Evolutionary conservation across 2,888 invertebrate species (phyloP), one percentile per base, ranked within the genome.

Genomic region (Ectropis crepuscularia): DNA sequence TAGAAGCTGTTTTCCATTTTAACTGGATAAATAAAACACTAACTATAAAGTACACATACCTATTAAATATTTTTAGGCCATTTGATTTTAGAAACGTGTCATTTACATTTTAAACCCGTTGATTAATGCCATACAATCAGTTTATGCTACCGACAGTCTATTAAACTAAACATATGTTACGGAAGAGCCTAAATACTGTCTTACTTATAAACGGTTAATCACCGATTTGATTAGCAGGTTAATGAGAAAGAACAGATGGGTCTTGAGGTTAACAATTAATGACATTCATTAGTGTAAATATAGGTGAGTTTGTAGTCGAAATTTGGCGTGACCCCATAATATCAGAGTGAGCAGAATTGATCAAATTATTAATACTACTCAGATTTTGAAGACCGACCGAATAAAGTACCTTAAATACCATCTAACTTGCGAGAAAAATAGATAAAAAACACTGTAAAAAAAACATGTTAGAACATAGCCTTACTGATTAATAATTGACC

Each of bases 71-170:
- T 49, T 45, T 58, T 42, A 6, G 48, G 42, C 10, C 42, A 39
- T 50, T 43, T 54, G 16, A 41, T 41, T 45, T 51, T 10, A 16
- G 16, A 54, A 60, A 53, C 53, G 43, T 53, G 7, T 7, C 42
- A 58, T 51, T 57, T 58, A 45, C 12, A 28, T 45, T 58, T 51
- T 9, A 51, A 60, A 53, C 47, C 49, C 57, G 12, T 57, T 57
- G 63, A 64, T 62, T 63, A 64, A 71, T 71, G 62, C 50, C 46
- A 54, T 57, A 50, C 54, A 63, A 67, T 71, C 61, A 57, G 57
- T 67, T 59, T 51, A 46, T 57, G 61, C 62, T 53, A 62, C 60
- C 45, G 47, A 63, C 61, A 49, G 60, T 53, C 60, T 36, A 41
- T 47, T 46, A 54, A 61, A 54, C 42, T 48, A 61, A 64, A 50